Evolutionary conservation across 2,888 invertebrate species (phyloP).

Genomic region (Pterostichus niger): DNA sequence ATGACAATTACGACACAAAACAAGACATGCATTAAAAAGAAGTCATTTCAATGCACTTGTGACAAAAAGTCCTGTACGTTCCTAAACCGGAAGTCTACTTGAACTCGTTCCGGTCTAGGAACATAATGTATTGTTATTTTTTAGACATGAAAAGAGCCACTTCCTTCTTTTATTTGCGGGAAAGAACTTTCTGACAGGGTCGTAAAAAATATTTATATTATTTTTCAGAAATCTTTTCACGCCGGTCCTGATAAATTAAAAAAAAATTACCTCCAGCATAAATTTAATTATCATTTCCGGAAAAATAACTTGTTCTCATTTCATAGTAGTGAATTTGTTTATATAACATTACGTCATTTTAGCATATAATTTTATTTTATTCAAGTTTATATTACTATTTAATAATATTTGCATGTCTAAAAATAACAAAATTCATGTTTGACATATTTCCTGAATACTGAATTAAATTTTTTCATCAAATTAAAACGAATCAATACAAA

Average conservation of each 20-base stretch:
- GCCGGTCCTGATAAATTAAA: not conserved
- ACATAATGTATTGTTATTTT: too few species aligned
- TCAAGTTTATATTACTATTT: not conserved
- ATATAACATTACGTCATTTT: constrained; percentile 14
- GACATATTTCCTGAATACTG: not conserved
- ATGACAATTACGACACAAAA: too few species aligned
- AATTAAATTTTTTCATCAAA: constrained; percentile 29
- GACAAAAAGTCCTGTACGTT: too few species aligned
- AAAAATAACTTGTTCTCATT: not conserved
- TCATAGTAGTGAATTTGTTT: not conserved
- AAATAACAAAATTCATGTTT: constrained; percentile 23
- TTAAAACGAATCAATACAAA: not conserved
- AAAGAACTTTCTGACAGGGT: too few species aligned
- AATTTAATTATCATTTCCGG: constrained; percentile 9
- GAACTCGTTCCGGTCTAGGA: too few species aligned
- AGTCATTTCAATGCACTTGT: too few species aligned
- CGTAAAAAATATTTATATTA: too few species aligned
- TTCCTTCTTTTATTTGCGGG: too few species aligned
- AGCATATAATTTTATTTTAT: constrained; percentile 1
- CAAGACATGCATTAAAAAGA: too few species aligned
- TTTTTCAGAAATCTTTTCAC: not conserved
- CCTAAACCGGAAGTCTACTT: too few species aligned
- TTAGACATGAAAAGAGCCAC: too few species aligned
- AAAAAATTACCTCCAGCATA: not conserved
- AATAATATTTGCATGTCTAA: not conserved